phyloP scores from a whole-genome alignment of 2,888 invertebrate species.

The Spodoptera exigua region DNA sequence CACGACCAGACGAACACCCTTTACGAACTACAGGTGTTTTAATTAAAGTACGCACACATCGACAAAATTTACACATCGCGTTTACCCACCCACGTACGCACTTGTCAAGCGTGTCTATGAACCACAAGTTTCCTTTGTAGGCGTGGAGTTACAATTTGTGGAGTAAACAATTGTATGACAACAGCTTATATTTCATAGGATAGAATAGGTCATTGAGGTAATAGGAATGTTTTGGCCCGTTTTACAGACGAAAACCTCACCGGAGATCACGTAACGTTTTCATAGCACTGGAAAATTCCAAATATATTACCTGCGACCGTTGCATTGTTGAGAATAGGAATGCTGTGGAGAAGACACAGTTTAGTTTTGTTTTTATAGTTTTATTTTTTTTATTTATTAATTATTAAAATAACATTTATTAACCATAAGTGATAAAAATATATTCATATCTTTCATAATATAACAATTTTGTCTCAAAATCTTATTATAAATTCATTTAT shows the following conservation, averaged over 20 bases:
- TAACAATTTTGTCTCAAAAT: too few species aligned
- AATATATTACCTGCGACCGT: conserved; percentile 74
- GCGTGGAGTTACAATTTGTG: conserved; percentile 26
- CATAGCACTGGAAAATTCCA: conserved; percentile 80
- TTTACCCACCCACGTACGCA: conserved; percentile 31
- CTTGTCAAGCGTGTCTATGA: conserved; percentile 32
- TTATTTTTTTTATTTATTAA: too few species aligned
- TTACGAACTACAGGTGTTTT: conserved; percentile 41
- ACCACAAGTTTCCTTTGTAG: conserved; percentile 56
- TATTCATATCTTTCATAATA: too few species aligned
- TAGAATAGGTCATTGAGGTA: conserved; percentile 61
- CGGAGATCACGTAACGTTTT: conserved; percentile 81
- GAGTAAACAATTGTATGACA: conserved; percentile 42
- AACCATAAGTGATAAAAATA: too few species aligned
- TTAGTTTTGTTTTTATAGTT: conserved; percentile 17
- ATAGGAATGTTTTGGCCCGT: conserved; percentile 69
- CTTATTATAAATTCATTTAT: too few species aligned
- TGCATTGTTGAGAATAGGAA: conserved; percentile 71
- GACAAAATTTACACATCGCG: conserved; percentile 18
- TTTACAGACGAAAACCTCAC: conserved; percentile 66
- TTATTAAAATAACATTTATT: too few species aligned
- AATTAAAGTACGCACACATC: conserved; percentile 41
- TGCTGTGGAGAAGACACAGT: conserved; percentile 55
- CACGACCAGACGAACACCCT: conserved; percentile 14
- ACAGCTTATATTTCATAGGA: conserved; percentile 57